These are phyloP conservation scores for Rhinichthys klamathensis DNA, from an alignment of 2,113 vertebrate genomes.

Conservation along the genomic window DNA sequence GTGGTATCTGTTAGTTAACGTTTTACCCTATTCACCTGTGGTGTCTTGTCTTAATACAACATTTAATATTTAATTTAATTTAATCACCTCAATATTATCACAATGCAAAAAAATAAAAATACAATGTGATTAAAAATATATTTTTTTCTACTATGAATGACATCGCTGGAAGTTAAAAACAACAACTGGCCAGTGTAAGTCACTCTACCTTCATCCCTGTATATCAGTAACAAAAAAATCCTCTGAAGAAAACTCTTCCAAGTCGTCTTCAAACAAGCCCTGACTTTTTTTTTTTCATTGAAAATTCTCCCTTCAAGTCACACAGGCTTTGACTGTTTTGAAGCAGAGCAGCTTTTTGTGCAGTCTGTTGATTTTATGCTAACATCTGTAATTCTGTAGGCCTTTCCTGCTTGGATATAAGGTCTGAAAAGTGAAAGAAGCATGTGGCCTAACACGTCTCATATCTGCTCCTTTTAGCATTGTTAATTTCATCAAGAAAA, in stretches of 20 bases:
- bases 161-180: background rate
- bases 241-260: background rate
- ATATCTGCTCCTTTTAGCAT: too few species aligned
- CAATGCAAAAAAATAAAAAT: too few species aligned
- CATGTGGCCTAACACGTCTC: too few species aligned
- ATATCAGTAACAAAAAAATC: background rate
- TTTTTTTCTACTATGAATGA: background rate
- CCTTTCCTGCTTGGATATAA: slow-evolving; percentile 13
- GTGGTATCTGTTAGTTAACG: too few species aligned
- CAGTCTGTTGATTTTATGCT: slow-evolving; percentile 26
- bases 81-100: too few species aligned
- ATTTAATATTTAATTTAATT: too few species aligned
- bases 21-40: too few species aligned
- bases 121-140: too few species aligned
- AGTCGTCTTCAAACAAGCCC: slow-evolving; percentile 2
- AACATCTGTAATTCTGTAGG: slow-evolving; percentile 39
- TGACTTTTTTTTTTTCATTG: background rate
- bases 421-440: slow-evolving; percentile 1
- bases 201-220: background rate
- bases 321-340: background rate
- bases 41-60: too few species aligned
- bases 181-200: background rate
- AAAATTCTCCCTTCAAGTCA: background rate
- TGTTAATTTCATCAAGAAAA: background rate
- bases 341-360: background rate